A percentile compares a stretch with the other conserved stretches of the same genome.
These are phyloP conservation scores for Lottia scabra DNA, from an alignment of 2,888 invertebrate species.

Conservation along the genomic window DNA sequence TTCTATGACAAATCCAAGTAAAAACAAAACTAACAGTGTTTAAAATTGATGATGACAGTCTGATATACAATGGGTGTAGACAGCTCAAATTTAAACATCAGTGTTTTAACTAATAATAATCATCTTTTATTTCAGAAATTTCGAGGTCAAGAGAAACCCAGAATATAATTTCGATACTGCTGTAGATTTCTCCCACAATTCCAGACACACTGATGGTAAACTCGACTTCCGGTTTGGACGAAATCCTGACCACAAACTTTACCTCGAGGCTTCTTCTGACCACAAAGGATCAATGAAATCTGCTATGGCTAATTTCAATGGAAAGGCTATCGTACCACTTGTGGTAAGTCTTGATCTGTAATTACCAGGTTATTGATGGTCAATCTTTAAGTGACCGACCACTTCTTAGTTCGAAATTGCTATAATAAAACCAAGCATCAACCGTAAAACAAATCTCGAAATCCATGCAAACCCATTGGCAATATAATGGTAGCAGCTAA, in stretches of 20 bases:
- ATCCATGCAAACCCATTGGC: too few species aligned
- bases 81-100: not conserved
- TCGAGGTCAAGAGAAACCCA: conserved; percentile 31
- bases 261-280: conserved; percentile 14
- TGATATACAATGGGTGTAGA: too few species aligned
- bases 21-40: too few species aligned
- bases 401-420: too few species aligned
- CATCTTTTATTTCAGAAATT: conserved; percentile 27
- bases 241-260: conserved; percentile 36
- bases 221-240: conserved; percentile 37
- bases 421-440: too few species aligned
- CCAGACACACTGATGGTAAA: conserved; percentile 33
- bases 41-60: too few species aligned
- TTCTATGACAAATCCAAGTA: too few species aligned
- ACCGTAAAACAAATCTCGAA: too few species aligned
- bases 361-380: too few species aligned
- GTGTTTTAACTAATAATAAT: too few species aligned
- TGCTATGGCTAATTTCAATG: not conserved
- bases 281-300: conserved; percentile 15
- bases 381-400: too few species aligned
- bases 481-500: too few species aligned
- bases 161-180: conserved; percentile 30
- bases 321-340: not conserved
- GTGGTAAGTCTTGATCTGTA: not conserved
- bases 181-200: conserved; percentile 36